Evolutionary conservation across 53 echinoderm and acorn worm genomes (phyloP).

Genomic region (Hippasteria phrygiana): DNA sequence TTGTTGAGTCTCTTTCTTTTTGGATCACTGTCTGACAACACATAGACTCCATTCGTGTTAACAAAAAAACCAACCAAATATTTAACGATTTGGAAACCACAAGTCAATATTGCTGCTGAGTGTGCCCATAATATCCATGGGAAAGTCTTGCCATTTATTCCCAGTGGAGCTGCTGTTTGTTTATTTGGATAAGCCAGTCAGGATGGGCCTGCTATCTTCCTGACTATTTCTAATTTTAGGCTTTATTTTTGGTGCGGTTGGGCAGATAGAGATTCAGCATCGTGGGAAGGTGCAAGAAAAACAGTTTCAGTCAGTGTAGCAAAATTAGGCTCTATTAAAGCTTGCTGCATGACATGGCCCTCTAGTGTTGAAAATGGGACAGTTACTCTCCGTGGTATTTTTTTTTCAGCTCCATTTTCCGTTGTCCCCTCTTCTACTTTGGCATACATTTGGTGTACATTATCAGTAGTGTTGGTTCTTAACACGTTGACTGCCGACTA

Average conservation of each 20-base stretch:
- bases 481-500: too few species aligned
- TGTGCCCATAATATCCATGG: neutral
- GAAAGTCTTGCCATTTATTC: neutral
- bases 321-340: too few species aligned
- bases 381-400: too few species aligned
- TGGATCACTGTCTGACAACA: neutral
- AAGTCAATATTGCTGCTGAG: neutral
- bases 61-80: neutral
- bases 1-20: neutral
- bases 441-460: too few species aligned
- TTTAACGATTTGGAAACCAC: neutral
- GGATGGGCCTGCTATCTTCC: neutral
- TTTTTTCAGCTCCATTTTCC: too few species aligned
- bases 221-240: neutral
- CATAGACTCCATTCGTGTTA: neutral
- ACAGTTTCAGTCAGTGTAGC: too few species aligned
- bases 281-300: neutral
- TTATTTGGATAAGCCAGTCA: constrained; percentile 13
- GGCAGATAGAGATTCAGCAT: neutral
- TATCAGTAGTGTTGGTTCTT: too few species aligned
- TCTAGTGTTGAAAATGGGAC: too few species aligned
- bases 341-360: too few species aligned
- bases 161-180: neutral
- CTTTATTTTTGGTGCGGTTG: neutral
- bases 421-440: too few species aligned